These are phyloP conservation scores for Ovis aries DNA, from an alignment of 2,113 vertebrate genomes.

Conservation along the genomic window ARS-UI_Ramb_v3.0 NC_056065.1:49206501-49207000, in stretches of 20 bases:
- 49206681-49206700: neutral
- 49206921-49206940: neutral
- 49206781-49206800: neutral
- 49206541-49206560: neutral
- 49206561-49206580: neutral
- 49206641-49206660: neutral
- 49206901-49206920: too few species aligned
- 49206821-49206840: fast-evolving
- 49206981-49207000: fast-evolving
- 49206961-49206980: neutral
- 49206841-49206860: neutral
- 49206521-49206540: neutral
- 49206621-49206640: neutral
- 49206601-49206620: neutral
- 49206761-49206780: fast-evolving
- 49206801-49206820: fast-evolving
- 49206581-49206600: neutral
- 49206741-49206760: neutral
- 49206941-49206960: fast-evolving
- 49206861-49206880: neutral
- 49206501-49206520: too few species aligned
- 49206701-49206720: neutral
- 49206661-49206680: neutral
- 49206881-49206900: neutral
- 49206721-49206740: neutral